A percentile compares a stretch with the other conserved stretches of the same genome.
Evolutionary conservation across 92 coral and sea anemone species (phyloP).

Genomic region (Siderastrea siderea): DNA sequence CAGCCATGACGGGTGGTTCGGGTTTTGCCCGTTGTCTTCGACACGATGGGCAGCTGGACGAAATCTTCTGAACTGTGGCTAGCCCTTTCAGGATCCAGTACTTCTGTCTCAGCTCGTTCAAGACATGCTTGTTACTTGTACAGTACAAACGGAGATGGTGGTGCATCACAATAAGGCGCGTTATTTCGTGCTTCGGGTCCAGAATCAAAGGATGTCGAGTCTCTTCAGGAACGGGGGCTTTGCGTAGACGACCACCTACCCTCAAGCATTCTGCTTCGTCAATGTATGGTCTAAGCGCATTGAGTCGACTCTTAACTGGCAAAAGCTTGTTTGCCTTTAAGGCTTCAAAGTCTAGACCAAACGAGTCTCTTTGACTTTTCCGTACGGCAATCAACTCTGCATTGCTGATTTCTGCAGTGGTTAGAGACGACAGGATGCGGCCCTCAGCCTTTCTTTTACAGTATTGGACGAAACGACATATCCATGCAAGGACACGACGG

Average conservation of each 20-base stretch:
- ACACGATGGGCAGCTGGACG: constrained; percentile 43
- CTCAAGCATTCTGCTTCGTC: constrained; percentile 39
- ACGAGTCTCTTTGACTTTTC: constrained; percentile 38
- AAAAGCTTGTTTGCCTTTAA: background rate
- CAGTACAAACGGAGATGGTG: constrained; percentile 47
- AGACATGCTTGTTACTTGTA: constrained; percentile 58
- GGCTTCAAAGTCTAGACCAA: constrained; percentile 24
- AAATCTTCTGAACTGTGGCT: constrained; percentile 42
- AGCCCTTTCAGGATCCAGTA: constrained; percentile 69
- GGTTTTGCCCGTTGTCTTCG: constrained; percentile 33
- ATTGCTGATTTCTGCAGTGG: constrained; percentile 30
- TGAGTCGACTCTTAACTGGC: constrained; percentile 12
- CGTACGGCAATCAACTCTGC: constrained; percentile 48
- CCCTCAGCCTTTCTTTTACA: constrained; percentile 27
- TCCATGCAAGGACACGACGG: constrained; percentile 69
- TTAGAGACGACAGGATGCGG: constrained; percentile 24
- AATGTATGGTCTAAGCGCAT: constrained; percentile 37
- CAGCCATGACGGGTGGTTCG: constrained; percentile 60
- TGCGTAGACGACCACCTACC: constrained; percentile 68
- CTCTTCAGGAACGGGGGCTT: constrained; percentile 68
- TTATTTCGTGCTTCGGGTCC: constrained; percentile 53
- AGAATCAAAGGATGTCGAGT: constrained; percentile 56
- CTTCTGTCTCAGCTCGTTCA: constrained; percentile 54
- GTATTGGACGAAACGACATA: constrained; percentile 64
- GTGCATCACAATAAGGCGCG: constrained; percentile 53